phyloP scores from a whole-genome alignment of 2,797 vertebrate genomes.

The Sebastes minor region DNA sequence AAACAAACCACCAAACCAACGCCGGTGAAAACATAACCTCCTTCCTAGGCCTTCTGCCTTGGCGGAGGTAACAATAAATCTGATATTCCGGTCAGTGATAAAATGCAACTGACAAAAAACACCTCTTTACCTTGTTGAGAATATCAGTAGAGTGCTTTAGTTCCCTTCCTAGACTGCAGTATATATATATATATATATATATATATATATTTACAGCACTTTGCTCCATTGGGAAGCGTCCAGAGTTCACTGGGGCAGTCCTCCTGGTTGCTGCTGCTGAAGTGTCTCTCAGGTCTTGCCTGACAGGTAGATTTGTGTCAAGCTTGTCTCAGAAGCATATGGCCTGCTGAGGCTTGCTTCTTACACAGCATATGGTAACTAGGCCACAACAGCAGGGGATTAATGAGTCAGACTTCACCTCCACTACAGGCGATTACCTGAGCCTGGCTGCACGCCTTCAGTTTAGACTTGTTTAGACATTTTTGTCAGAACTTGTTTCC shows the following conservation, averaged over 20 bases:
- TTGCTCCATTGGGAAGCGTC: not conserved
- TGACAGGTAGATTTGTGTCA: not conserved
- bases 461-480: not conserved
- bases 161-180: not conserved
- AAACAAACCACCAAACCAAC: too few species aligned
- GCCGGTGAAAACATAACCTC: too few species aligned
- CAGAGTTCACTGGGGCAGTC: not conserved
- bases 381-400: slow-evolving; percentile 3
- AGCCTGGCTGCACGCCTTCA: not conserved
- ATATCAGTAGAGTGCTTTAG: not conserved
- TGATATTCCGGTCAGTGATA: not conserved
- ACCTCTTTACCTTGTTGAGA: not conserved
- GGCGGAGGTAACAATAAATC: too few species aligned
- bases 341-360: not conserved
- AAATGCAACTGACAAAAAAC: not conserved
- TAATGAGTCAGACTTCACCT: not conserved
- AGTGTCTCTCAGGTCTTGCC: not conserved
- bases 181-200: too few species aligned
- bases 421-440: not conserved
- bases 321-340: not conserved
- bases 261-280: not conserved
- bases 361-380: not conserved
- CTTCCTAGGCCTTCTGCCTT: too few species aligned
- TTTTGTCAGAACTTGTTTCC: not conserved
- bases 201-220: not conserved